Conservation (phyloP, 2,888 invertebrate genomes). For the Lepetodrilus schrolli region DNA sequence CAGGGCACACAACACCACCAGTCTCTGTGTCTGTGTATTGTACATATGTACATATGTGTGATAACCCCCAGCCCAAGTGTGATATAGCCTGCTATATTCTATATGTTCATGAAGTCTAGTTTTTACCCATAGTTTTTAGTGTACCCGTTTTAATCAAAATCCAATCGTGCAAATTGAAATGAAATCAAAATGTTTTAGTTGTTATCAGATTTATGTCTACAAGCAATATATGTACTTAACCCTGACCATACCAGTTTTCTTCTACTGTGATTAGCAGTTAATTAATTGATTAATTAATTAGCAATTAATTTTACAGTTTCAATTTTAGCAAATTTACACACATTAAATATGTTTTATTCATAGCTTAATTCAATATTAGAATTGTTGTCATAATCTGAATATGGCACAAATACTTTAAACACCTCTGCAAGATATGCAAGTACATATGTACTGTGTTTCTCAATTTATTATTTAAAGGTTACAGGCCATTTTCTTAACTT, state of each 20-base stretch:
- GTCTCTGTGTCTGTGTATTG: slow-evolving; percentile 17
- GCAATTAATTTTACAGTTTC: too few species aligned
- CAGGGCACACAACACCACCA: not conserved
- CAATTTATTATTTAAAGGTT: too few species aligned
- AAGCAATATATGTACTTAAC: slow-evolving; percentile 15
- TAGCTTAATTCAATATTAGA: too few species aligned
- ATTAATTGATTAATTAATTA: too few species aligned
- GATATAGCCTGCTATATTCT: not conserved
- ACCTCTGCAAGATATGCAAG: too few species aligned
- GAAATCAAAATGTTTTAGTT: slow-evolving; percentile 19
- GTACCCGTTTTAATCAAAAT: slow-evolving; percentile 11
- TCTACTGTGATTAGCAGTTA: too few species aligned
- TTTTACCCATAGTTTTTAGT: slow-evolving; percentile 24
- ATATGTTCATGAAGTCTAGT: slow-evolving; percentile 1
- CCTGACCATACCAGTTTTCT: not conserved
- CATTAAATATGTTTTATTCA: too few species aligned
- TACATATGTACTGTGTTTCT: too few species aligned
- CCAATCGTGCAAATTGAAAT: slow-evolving; percentile 5
- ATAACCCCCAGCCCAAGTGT: slow-evolving; percentile 4
- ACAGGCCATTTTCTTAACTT: too few species aligned
- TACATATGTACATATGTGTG: slow-evolving; percentile 8
- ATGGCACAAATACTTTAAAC: too few species aligned
- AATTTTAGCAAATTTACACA: too few species aligned
- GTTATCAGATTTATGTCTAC: not conserved
- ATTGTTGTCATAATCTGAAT: too few species aligned